Evolutionary conservation across 2,888 invertebrate genomes (phyloP).

Genomic region (Nyleta sp.): DNA sequence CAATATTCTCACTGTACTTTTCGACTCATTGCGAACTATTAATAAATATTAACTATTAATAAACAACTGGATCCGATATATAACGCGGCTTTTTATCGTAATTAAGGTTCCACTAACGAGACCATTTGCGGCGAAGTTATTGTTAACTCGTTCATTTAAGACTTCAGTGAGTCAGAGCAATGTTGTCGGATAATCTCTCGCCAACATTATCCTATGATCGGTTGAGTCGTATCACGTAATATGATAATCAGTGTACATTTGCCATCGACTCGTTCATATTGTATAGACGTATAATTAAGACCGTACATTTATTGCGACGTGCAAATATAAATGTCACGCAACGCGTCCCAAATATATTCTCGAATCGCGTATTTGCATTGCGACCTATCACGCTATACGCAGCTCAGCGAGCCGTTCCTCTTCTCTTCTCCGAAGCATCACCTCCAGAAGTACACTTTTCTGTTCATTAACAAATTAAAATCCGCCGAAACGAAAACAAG

Average conservation of each 20-base stretch:
- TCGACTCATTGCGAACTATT: no score
- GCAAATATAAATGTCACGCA: slow-evolving; percentile 51
- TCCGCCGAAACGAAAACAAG: neutral
- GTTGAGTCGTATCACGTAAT: slow-evolving; percentile 24
- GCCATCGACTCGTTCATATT: slow-evolving; percentile 36
- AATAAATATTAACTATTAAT: no score
- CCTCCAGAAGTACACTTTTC: neutral
- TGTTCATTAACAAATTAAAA: slow-evolving; percentile 13
- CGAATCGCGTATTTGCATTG: slow-evolving; percentile 36
- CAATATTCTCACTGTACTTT: no score
- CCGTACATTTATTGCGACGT: slow-evolving; percentile 35
- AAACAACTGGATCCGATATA: no score
- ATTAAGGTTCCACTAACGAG: no score
- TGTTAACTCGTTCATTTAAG: no score
- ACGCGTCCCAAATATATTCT: slow-evolving; percentile 33
- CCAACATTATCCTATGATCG: neutral
- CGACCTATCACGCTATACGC: slow-evolving; percentile 39
- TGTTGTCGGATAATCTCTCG: no score
- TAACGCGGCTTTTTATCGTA: no score
- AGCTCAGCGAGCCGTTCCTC: neutral
- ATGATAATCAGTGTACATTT: slow-evolving; percentile 39
- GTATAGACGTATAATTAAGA: slow-evolving; percentile 50
- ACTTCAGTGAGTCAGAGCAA: no score
- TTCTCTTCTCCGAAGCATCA: slow-evolving; percentile 10
- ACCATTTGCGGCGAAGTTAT: no score